These are phyloP conservation scores for Silvanus unidentatus DNA, from an alignment of 2,888 invertebrate genomes.

Conservation along the genomic window DNA sequence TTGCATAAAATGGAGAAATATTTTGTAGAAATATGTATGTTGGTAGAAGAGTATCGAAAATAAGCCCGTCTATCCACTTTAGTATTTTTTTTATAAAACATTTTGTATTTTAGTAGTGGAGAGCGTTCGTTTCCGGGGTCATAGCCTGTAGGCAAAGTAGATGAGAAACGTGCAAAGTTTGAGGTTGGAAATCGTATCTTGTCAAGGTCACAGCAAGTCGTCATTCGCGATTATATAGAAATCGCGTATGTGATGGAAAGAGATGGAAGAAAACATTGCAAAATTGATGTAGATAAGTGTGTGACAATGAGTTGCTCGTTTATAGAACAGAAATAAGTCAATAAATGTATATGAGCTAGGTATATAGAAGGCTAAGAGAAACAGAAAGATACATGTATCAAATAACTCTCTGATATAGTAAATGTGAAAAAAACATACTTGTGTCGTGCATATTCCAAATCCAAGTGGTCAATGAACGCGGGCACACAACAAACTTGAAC, in stretches of 20 bases:
- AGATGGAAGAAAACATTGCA: slow-evolving; percentile 2
- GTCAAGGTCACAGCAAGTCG: slow-evolving; percentile 22
- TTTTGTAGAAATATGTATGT: too few species aligned
- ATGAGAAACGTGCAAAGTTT: slow-evolving; percentile 28
- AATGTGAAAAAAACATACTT: slow-evolving; percentile 33
- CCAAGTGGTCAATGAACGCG: slow-evolving; percentile 27
- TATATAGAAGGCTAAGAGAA: too few species aligned
- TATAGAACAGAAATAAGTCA: background rate
- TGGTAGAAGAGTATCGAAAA: too few species aligned
- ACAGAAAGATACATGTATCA: too few species aligned
- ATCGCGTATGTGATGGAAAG: slow-evolving; percentile 4
- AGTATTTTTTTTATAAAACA: too few species aligned
- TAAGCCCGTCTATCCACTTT: too few species aligned
- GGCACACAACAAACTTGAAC: slow-evolving; percentile 2
- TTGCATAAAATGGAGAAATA: too few species aligned
- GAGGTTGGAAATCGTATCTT: slow-evolving; percentile 29
- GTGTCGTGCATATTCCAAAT: slow-evolving; percentile 30
- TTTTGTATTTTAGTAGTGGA: slow-evolving; percentile 1
- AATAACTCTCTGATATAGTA: too few species aligned
- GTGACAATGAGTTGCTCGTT: background rate
- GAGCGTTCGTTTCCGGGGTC: slow-evolving; percentile 20
- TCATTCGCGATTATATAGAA: too few species aligned
- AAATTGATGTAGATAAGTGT: slow-evolving; percentile 1
- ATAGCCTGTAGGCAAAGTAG: slow-evolving; percentile 12
- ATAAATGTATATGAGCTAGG: background rate